These are phyloP conservation scores for Cerastis rubricosa DNA, from an alignment of 2,888 invertebrate species.

Conservation along the genomic window DNA sequence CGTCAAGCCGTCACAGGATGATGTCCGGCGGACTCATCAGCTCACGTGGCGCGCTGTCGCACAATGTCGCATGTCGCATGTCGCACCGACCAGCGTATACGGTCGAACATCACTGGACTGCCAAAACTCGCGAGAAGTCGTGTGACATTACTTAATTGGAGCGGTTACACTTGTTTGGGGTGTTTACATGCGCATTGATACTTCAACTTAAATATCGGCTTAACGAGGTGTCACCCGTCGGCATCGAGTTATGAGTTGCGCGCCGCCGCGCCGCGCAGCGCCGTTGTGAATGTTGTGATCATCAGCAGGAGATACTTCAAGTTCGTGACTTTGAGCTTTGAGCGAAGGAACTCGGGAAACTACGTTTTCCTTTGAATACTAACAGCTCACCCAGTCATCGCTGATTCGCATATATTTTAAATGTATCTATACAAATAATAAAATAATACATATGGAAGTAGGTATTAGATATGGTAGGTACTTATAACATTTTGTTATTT, in stretches of 20 bases:
- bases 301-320: not conserved
- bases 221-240: not conserved
- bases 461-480: no score
- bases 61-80: not conserved
- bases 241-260: not conserved
- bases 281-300: conserved; percentile 7
- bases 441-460: no score
- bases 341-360: not conserved
- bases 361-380: no score
- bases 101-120: conserved; percentile 22
- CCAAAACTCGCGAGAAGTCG: conserved; percentile 35
- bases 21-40: conserved; percentile 19
- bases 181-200: conserved; percentile 16
- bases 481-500: no score
- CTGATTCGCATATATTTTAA: not conserved
- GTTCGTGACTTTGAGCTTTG: not conserved
- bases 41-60: not conserved
- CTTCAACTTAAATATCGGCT: not conserved
- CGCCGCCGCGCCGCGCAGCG: not conserved
- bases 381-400: not conserved
- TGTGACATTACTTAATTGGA: conserved; percentile 50
- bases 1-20: conserved; percentile 33
- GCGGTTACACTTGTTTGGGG: conserved; percentile 5
- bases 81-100: not conserved
- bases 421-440: no score